Conservation (phyloP, 2,888 invertebrate genomes). For the Cancer borealis region DNA sequence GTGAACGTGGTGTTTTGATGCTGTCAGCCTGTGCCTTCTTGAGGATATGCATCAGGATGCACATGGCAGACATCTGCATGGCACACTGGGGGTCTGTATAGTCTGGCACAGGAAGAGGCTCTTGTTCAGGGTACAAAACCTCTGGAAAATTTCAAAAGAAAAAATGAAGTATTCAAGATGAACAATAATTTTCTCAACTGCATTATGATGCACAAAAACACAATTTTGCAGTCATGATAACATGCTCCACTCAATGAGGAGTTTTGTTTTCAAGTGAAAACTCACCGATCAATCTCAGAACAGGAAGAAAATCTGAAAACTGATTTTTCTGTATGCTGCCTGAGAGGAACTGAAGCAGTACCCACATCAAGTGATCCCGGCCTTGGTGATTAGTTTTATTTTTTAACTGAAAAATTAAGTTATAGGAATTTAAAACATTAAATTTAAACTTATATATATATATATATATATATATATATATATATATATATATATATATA, state of each 20-base stretch:
- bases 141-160: conserved; percentile 83
- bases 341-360: conserved; percentile 96
- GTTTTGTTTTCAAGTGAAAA: background rate
- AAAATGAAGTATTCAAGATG: conserved; percentile 87
- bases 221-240: background rate
- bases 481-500: background rate
- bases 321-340: conserved; percentile 97
- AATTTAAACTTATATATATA: background rate
- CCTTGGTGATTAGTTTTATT: conserved; percentile 90
- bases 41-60: conserved; percentile 97
- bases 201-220: background rate
- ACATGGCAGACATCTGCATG: conserved; percentile 95
- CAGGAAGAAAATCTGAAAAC: conserved; percentile 81
- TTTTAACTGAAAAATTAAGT: conserved; percentile 83
- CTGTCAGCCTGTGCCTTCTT: conserved; percentile 95
- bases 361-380: conserved; percentile 99
- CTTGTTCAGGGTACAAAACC: conserved; percentile 93
- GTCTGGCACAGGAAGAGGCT: conserved; percentile 93
- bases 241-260: background rate
- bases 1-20: conserved; percentile 87
- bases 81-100: conserved; percentile 91
- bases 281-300: conserved; percentile 75
- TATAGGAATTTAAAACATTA: background rate
- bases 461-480: background rate
- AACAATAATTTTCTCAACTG: background rate